Evolutionary conservation across 2,888 invertebrate genomes (phyloP), one percentile per base, ranked within the genome.

Genomic region (Entomobrya proxima): DNA sequence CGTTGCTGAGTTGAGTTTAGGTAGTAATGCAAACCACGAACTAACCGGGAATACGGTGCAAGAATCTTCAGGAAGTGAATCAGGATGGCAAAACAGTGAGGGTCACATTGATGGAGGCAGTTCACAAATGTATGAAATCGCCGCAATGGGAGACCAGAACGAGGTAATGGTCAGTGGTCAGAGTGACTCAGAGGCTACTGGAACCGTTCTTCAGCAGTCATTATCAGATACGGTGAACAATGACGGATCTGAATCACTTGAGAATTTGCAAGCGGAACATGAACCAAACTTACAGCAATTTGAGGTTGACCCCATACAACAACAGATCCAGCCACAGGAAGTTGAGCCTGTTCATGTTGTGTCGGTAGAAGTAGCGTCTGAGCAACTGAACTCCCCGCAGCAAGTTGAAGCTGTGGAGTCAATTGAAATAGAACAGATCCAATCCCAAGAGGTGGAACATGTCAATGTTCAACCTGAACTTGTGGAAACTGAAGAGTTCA

Each of bases 51-150:
- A 32, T 61, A 37, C 64, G 0, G 1, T 6, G 13, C 81, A 82
- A 32, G 21, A 21, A 9, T 40, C 11, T 15, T 40, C 37, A 5
- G 72, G 72, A 13, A 61, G n/a, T 13, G 24, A 18, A 0, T 5
- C 6, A 18, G 75, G 74, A 3, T 21, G 21, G 32, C 81, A 82
- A 35, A 58, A 64, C 40, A 82, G 75, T 11, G 32, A 13, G 4
- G 81, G 81, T 1, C 47, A 75, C 15, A 15, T 82, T n/a, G 75
- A 74, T 9, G 81, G 81, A 18, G 81, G 81, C 0, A 82, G 47
- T 13, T 82, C 81, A 0, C 81, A 82, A 75, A 74, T 75, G 61
- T 82, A 74, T 27, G 47, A 75, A 3, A 32, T 82, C 1, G 74
- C 61, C 3, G 24, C 50, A 13, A 61, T 47, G 44, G 81, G 47